Conservation (phyloP, 1,140 invertebrate species). For the Drosophila eugracilis region DNA sequence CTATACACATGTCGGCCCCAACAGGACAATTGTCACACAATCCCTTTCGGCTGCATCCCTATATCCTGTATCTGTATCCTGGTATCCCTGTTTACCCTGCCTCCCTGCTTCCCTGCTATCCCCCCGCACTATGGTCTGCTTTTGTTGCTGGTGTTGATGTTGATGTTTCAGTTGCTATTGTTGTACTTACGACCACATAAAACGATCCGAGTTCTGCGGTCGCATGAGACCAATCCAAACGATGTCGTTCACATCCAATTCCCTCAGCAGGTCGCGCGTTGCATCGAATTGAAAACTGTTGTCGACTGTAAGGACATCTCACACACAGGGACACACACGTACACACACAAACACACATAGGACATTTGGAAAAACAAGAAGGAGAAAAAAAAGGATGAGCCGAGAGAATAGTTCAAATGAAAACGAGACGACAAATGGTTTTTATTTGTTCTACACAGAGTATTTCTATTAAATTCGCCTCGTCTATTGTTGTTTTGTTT, state of each 20-base stretch:
- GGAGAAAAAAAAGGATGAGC: constrained; percentile 7
- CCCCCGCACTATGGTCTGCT: not conserved
- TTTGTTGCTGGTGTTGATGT: constrained; percentile 27
- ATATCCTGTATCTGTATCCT: not conserved
- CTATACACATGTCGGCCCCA: constrained; percentile 56
- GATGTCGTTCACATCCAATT: constrained; percentile 89
- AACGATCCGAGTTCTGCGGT: constrained; percentile 88
- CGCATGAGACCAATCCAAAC: constrained; percentile 91
- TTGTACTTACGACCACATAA: constrained; percentile 90
- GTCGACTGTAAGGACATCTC: constrained; percentile 86
- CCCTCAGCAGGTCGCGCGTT: constrained; percentile 89
- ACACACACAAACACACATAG: constrained; percentile 14
- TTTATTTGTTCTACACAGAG: constrained; percentile 70
- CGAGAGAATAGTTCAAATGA: constrained; percentile 46
- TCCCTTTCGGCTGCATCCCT: constrained; percentile 15
- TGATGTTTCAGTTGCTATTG: constrained; percentile 23
- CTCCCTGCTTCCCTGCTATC: not conserved
- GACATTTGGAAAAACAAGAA: constrained; percentile 52
- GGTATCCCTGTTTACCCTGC: not conserved
- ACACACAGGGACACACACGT: not conserved
- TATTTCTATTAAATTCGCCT: constrained; percentile 68
- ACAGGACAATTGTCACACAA: constrained; percentile 60
- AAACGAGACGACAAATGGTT: constrained; percentile 69
- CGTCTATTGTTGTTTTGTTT: constrained; percentile 45
- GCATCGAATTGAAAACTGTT: constrained; percentile 90